A percentile compares a stretch with the other conserved stretches of the same genome.
Conservation (phyloP, 2,888 invertebrate species). For the Ariolimax columbianus region DNA sequence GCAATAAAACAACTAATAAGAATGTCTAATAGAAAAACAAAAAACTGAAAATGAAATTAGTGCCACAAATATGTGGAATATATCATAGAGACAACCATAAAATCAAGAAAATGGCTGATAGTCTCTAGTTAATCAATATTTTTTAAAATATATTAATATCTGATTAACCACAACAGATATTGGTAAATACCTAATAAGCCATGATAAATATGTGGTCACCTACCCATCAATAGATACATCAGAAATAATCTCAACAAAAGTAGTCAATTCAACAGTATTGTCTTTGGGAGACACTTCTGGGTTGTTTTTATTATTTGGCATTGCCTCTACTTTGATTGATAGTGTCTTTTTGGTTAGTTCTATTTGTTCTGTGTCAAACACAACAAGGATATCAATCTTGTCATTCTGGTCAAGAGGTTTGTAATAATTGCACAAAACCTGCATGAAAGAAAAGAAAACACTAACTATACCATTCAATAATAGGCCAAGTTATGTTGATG, state of each 20-base stretch:
- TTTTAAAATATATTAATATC: too few species aligned
- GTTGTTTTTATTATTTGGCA: constrained; percentile 31
- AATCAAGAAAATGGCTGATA: too few species aligned
- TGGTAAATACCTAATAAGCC: too few species aligned
- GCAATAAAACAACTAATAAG: too few species aligned
- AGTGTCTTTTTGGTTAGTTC: constrained; percentile 21
- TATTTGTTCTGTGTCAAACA: constrained; percentile 26
- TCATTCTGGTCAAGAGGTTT: constrained; percentile 28
- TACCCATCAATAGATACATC: constrained; percentile 49
- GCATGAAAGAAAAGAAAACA: neutral
- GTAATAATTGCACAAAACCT: constrained; percentile 48
- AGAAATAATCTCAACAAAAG: constrained; percentile 40
- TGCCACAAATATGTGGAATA: too few species aligned
- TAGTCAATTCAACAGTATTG: constrained; percentile 8
- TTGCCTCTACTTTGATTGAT: constrained; percentile 9
- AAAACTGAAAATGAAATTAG: too few species aligned
- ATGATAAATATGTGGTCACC: neutral
- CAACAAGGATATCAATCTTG: neutral
- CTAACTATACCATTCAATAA: neutral
- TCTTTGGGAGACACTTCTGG: constrained; percentile 15
- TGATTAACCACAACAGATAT: too few species aligned
- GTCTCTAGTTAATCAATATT: too few species aligned
- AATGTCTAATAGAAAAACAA: too few species aligned
- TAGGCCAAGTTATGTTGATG: too few species aligned
- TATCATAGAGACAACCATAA: too few species aligned